phyloP scores from a whole-genome alignment of 1,140 invertebrate genomes.

The Contarinia nasturtii region DNA sequence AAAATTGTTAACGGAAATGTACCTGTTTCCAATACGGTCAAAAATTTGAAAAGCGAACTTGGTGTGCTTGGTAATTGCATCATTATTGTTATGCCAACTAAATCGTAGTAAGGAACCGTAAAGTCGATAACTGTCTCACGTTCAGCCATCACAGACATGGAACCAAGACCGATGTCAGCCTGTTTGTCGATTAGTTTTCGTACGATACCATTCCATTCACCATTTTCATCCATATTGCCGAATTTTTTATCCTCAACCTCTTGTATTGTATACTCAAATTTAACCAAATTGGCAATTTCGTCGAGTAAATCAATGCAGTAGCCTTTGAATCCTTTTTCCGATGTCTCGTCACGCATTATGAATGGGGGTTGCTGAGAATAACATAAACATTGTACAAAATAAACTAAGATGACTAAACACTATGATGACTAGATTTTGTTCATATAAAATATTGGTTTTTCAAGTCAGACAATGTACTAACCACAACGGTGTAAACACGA shows the following conservation, averaged over 20 bases:
- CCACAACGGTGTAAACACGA: constrained; percentile 56
- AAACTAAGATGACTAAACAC: background rate
- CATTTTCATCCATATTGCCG: constrained; percentile 56
- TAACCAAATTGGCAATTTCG: constrained; percentile 57
- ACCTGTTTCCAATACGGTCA: constrained; percentile 87
- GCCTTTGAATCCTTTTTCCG: constrained; percentile 54
- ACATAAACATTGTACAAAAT: constrained; percentile 3
- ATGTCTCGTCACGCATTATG: constrained; percentile 47
- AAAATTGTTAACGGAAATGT: too few species aligned
- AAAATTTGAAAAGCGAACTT: constrained; percentile 89
- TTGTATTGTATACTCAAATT: constrained; percentile 78
- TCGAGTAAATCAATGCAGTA: constrained; percentile 88
- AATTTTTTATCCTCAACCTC: constrained; percentile 59
- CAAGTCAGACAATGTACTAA: constrained; percentile 23
- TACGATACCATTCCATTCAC: constrained; percentile 84
- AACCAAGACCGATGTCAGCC: constrained; percentile 75
- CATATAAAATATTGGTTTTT: background rate
- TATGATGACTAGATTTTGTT: background rate
- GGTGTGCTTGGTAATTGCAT: constrained; percentile 58
- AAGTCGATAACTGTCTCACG: constrained; percentile 88
- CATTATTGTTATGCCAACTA: constrained; percentile 84
- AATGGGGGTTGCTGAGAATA: constrained; percentile 64
- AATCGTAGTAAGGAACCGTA: constrained; percentile 87
- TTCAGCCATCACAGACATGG: constrained; percentile 84
- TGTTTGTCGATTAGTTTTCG: constrained; percentile 75